A percentile compares a stretch with the other conserved stretches of the same genome.
Conservation (phyloP, 2,797 vertebrate genomes). For the Sus cebifrons region DNA sequence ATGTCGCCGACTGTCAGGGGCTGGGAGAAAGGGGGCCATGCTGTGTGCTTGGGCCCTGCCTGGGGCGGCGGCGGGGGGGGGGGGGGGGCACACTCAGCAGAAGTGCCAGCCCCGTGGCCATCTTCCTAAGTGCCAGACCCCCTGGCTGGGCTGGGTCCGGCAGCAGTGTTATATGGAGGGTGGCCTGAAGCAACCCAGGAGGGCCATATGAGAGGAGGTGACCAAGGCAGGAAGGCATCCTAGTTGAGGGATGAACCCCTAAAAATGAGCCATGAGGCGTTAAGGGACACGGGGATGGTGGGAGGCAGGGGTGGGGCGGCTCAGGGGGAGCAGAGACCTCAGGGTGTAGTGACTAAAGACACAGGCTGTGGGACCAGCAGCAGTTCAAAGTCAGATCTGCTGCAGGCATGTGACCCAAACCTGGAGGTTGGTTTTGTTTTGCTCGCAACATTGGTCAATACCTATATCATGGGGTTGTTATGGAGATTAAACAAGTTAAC, state of each 20-base stretch:
- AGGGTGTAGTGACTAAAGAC: not conserved
- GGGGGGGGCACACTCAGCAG: not conserved
- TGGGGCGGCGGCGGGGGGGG: not conserved
- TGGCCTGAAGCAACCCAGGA: not conserved
- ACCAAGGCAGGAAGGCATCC: not conserved
- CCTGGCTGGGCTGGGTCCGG: not conserved
- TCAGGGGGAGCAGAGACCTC: not conserved
- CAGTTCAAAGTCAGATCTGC: conserved; percentile 20
- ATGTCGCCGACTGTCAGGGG: not conserved
- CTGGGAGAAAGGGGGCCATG: not conserved
- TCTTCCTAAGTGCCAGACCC: not conserved
- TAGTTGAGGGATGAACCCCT: not conserved
- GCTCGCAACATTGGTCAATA: not conserved
- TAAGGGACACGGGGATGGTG: not conserved
- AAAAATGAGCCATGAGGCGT: not conserved
- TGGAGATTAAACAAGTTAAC: conserved; percentile 48
- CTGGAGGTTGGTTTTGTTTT: not conserved
- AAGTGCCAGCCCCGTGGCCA: not conserved
- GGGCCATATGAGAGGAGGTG: not conserved
- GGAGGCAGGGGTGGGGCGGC: not conserved
- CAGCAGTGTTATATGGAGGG: not conserved
- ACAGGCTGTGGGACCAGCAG: not conserved
- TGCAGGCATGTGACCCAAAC: not conserved
- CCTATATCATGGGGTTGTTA: not conserved
- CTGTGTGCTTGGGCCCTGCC: not conserved